These are phyloP conservation scores for Nesoenas mayeri DNA, from an alignment of 2,113 vertebrate species.

Conservation along the genomic window DNA sequence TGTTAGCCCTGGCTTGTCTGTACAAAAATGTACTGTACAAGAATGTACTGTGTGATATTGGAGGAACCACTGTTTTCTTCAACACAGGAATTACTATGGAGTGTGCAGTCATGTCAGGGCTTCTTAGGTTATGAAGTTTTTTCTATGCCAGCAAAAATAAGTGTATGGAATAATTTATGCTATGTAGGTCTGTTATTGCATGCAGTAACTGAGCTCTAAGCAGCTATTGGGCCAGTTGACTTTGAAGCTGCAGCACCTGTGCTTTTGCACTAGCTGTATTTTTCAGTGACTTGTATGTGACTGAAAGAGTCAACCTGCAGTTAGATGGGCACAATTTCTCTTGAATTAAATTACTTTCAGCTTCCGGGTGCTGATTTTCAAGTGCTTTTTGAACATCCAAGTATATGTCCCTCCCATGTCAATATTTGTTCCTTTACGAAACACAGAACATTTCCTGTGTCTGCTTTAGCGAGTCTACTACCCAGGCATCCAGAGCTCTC, in stretches of 20 bases:
- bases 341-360: neutral
- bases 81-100: neutral
- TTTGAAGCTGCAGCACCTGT: neutral
- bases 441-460: neutral
- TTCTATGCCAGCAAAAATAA: neutral
- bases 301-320: neutral
- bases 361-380: neutral
- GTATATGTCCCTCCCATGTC: neutral
- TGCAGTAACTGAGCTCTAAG: neutral
- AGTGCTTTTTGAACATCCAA: fast-evolving
- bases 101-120: neutral
- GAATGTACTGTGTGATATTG: neutral
- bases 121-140: neutral
- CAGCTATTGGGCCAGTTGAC: neutral
- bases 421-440: neutral
- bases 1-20: neutral
- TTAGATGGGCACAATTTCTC: neutral
- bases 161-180: neutral
- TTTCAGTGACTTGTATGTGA: neutral
- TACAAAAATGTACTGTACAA: neutral
- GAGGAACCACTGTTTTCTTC: neutral
- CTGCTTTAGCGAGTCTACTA: neutral
- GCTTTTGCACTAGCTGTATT: neutral
- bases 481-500: neutral
- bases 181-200: neutral